Evolutionary conservation across 2,113 vertebrate genomes (phyloP).

Genomic region (Trachemys scripta): DNA sequence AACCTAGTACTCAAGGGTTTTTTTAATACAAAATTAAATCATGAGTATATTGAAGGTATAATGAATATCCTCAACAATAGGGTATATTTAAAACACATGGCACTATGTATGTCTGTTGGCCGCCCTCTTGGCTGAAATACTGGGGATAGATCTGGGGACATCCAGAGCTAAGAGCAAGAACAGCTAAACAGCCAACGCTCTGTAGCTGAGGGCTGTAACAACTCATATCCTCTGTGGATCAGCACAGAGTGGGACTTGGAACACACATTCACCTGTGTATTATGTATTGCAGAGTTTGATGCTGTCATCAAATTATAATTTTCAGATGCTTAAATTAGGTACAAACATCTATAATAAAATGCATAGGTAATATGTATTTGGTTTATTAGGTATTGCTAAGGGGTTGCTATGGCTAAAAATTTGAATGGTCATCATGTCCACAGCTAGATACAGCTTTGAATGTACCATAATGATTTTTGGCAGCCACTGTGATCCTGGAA

Average conservation of each 20-base stretch:
- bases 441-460: rapidly evolving
- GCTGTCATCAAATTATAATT: not conserved
- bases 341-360: not conserved
- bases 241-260: not conserved
- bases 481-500: not conserved
- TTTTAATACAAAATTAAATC: not conserved
- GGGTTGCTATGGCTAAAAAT: not conserved
- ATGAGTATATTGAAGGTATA: not conserved
- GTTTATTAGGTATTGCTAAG: not conserved
- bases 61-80: not conserved
- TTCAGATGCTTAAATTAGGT: not conserved
- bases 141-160: no score
- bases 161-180: not conserved
- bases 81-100: not conserved
- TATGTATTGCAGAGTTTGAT: not conserved
- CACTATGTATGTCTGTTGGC: not conserved
- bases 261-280: not conserved
- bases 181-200: not conserved
- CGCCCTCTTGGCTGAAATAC: not conserved
- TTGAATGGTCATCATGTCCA: not conserved
- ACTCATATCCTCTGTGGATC: not conserved
- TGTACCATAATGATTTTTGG: not conserved
- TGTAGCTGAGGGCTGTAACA: not conserved
- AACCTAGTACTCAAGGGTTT: not conserved
- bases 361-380: not conserved